Evolutionary conservation across 2,888 invertebrate genomes (phyloP).

Genomic region (Volucella inflata): DNA sequence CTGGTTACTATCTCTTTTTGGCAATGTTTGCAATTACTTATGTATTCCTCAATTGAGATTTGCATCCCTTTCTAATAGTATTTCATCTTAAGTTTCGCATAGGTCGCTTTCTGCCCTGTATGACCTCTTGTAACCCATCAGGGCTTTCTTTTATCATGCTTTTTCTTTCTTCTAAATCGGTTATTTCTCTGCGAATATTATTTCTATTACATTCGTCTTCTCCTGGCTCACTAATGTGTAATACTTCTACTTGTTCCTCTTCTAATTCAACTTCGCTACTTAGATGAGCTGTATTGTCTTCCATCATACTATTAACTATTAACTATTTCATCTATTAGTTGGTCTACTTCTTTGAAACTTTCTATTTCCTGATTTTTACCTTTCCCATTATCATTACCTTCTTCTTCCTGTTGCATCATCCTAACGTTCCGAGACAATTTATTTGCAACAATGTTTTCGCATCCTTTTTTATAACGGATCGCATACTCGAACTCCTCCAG

Average conservation of each 20-base stretch:
- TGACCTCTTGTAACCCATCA: conserved; percentile 47
- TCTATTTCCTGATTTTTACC: neutral
- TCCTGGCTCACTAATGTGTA: conserved; percentile 23
- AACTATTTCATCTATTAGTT: conserved; percentile 7
- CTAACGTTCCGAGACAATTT: conserved; percentile 52
- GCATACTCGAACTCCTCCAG: conserved; percentile 77
- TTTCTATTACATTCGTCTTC: conserved; percentile 21
- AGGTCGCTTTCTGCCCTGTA: conserved; percentile 50
- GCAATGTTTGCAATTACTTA: conserved; percentile 35
- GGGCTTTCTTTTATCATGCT: conserved; percentile 49
- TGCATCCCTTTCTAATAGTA: conserved; percentile 36
- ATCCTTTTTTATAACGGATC: conserved; percentile 73
- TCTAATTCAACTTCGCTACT: conserved; percentile 1
- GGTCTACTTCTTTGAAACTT: neutral
- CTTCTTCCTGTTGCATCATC: conserved; percentile 10
- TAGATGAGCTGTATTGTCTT: conserved; percentile 6
- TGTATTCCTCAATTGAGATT: conserved; percentile 25
- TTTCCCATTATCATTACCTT: conserved; percentile 4
- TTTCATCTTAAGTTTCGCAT: conserved; percentile 26
- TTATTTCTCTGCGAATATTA: conserved; percentile 5
- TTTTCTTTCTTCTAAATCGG: conserved; percentile 36
- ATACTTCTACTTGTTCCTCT: conserved; percentile 3
- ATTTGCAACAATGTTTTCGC: conserved; percentile 57
- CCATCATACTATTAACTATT: neutral
- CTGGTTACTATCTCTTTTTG: conserved; percentile 45